A percentile compares a stretch with the other conserved stretches of the same genome.
Evolutionary conservation across 2,113 vertebrate genomes (phyloP).

Genomic region (Stigmatopora argus): DNA sequence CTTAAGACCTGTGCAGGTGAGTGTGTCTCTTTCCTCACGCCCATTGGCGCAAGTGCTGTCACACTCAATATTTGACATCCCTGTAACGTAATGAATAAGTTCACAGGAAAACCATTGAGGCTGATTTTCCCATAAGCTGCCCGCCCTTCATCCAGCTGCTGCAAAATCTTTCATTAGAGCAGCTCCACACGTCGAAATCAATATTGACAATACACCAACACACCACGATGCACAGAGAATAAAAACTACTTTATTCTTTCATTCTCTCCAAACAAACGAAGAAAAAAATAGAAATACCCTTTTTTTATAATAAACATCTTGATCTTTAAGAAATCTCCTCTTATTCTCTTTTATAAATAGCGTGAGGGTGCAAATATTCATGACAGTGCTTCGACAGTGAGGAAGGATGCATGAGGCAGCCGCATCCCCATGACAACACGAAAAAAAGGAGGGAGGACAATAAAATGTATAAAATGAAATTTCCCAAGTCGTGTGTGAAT

Average conservation of each 20-base stretch:
- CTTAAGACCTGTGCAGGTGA: not conserved
- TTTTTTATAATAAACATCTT: conserved; percentile 55
- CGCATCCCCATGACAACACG: conserved; percentile 56
- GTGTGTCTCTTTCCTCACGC: not conserved
- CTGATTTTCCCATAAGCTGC: conserved; percentile 41
- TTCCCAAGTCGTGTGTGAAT: not conserved
- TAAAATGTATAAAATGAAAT: not conserved
- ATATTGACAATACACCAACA: conserved; percentile 20
- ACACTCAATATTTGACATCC: conserved; percentile 19
- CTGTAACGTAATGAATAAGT: conserved; percentile 36
- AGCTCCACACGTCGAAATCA: not conserved
- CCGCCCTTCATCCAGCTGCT: conserved; percentile 39
- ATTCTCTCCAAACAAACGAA: conserved; percentile 60
- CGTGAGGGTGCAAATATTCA: conserved; percentile 62
- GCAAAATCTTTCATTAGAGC: conserved; percentile 41
- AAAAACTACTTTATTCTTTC: conserved; percentile 75
- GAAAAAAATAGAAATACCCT: conserved; percentile 64
- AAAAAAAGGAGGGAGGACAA: conserved; percentile 13
- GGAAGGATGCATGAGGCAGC: conserved; percentile 50
- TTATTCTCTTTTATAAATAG: conserved; percentile 56
- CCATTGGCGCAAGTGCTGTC: conserved; percentile 2
- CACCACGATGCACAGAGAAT: conserved; percentile 41
- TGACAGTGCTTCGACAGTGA: conserved; percentile 57
- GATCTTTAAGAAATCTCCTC: conserved; percentile 63
- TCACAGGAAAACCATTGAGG: conserved; percentile 4